Evolutionary conservation across 2,888 invertebrate genomes (phyloP).

Genomic region (Notodonta ziczac): DNA sequence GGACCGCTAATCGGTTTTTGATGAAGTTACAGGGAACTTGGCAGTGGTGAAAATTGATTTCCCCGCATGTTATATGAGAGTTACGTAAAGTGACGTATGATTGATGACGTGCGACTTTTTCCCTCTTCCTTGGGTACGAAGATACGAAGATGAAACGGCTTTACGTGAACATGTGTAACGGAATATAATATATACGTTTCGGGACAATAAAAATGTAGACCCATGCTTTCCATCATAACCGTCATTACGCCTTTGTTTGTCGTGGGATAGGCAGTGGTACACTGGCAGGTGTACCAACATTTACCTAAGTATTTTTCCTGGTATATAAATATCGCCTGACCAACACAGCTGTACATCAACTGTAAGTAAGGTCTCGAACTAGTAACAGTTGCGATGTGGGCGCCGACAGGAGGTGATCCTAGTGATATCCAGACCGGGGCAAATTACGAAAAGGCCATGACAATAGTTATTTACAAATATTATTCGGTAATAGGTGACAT

Average conservation of each 20-base stretch:
- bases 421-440: too few relatives aligned
- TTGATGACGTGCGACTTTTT: slow-evolving; percentile 7
- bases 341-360: too few relatives aligned
- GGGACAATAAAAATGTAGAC: too few relatives aligned
- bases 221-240: too few relatives aligned
- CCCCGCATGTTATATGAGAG: slow-evolving; percentile 16
- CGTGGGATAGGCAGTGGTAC: too few relatives aligned
- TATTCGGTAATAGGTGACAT: neutral
- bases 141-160: neutral
- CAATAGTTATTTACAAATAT: neutral
- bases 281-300: too few relatives aligned
- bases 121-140: neutral
- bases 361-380: too few relatives aligned
- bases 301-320: too few relatives aligned
- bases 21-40: slow-evolving; percentile 55
- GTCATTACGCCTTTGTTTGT: too few relatives aligned
- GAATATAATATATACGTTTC: neutral
- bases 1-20: slow-evolving; percentile 42
- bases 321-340: too few relatives aligned
- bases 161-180: neutral
- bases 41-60: slow-evolving; percentile 43
- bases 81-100: slow-evolving; percentile 22
- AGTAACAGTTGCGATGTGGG: too few relatives aligned
- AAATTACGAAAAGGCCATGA: neutral
- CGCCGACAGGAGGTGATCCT: too few relatives aligned